These are phyloP conservation scores for Sebastiscus albofasciatus DNA, from an alignment of 2,797 vertebrate species.

Conservation along the genomic window DNA sequence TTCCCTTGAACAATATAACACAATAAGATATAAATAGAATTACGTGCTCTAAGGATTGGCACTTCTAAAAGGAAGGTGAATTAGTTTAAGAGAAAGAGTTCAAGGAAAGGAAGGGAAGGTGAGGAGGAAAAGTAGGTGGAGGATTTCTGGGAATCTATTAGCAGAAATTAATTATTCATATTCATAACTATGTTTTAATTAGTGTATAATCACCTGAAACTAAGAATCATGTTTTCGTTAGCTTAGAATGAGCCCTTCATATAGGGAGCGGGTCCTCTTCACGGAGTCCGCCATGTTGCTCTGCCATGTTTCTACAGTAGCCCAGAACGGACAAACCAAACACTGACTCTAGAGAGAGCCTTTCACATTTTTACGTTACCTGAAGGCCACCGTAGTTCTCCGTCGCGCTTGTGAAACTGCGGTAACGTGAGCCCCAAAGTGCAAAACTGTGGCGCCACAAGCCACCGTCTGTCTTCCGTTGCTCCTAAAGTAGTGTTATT, in stretches of 20 bases:
- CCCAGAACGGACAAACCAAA: background rate
- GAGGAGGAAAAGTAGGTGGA: background rate
- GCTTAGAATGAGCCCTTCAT: background rate
- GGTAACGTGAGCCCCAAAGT: too few species aligned
- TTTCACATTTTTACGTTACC: background rate
- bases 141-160: background rate
- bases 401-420: too few species aligned
- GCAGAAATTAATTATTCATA: too few species aligned
- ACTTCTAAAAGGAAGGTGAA: slow-evolving; percentile 7
- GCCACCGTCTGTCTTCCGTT: too few species aligned
- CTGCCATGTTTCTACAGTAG: background rate
- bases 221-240: background rate
- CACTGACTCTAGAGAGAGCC: background rate
- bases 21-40: slow-evolving; percentile 49
- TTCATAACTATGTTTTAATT: too few species aligned
- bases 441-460: too few species aligned
- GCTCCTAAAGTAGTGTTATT: too few species aligned
- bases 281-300: background rate
- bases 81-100: slow-evolving; percentile 13
- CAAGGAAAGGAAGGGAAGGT: background rate
- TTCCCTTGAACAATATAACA: slow-evolving; percentile 39
- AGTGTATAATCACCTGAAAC: background rate
- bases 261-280: background rate
- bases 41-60: background rate
- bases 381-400: background rate